phyloP scores from a whole-genome alignment of 2,888 invertebrate genomes.

The Harpalus rubripes region DNA sequence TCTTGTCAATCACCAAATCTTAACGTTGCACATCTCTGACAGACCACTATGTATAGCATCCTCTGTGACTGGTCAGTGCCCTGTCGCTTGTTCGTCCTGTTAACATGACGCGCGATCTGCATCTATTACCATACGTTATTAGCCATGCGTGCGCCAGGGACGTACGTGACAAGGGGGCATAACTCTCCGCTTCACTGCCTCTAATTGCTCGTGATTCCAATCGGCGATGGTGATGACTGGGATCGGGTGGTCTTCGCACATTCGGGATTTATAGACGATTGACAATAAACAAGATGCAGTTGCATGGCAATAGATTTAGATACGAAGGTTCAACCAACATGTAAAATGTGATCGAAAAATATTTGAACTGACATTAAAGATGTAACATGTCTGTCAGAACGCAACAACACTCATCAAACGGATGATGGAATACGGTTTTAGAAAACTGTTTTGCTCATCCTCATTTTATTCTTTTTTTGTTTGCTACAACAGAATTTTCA shows the following conservation, averaged over 20 bases:
- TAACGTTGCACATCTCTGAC: not conserved
- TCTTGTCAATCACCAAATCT: constrained; percentile 3
- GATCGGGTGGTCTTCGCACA: constrained; percentile 47
- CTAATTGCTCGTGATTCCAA: constrained; percentile 61
- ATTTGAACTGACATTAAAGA: no score
- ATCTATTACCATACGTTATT: constrained; percentile 65
- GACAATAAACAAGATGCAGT: no score
- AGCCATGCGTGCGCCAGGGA: constrained; percentile 47
- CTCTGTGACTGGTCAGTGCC: constrained; percentile 56
- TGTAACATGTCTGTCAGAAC: no score
- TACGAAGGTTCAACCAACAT: no score
- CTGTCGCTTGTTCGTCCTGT: constrained; percentile 32
- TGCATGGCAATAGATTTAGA: no score
- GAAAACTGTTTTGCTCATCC: no score
- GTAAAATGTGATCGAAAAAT: no score
- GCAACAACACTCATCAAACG: no score
- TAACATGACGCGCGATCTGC: constrained; percentile 65
- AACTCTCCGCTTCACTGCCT: constrained; percentile 50
- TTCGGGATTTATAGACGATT: not conserved
- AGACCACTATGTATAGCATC: constrained; percentile 9
- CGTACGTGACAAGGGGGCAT: constrained; percentile 61
- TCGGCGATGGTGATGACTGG: constrained; percentile 42
- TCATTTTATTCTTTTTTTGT: no score
- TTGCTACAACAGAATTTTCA: no score
- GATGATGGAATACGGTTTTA: no score